A percentile compares a stretch with the other conserved stretches of the same genome.
These are phyloP conservation scores for Proteles cristata DNA, from an alignment of 2,113 vertebrate genomes.

Conservation along the genomic window DNA sequence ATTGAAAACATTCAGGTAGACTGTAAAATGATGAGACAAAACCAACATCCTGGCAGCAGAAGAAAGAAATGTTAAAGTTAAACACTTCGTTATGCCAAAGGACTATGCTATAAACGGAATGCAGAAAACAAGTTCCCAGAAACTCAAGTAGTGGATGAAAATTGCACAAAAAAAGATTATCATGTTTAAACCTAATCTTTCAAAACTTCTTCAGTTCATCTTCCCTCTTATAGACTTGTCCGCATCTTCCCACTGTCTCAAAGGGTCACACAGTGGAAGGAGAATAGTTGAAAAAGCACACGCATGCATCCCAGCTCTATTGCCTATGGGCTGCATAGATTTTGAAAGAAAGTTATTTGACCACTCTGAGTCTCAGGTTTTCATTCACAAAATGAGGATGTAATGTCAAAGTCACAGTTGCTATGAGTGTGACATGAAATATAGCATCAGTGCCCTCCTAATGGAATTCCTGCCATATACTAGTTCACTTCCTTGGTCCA, in stretches of 20 bases:
- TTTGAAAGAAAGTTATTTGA: not conserved
- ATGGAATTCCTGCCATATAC: not conserved
- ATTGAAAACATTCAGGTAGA: constrained; percentile 3
- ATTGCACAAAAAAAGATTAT: not conserved
- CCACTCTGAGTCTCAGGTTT: not conserved
- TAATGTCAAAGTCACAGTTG: not conserved
- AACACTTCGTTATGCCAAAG: not conserved
- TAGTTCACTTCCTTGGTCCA: not conserved
- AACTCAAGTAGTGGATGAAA: not conserved
- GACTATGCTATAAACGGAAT: not conserved
- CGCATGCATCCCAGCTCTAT: not conserved
- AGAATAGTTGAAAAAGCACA: not conserved
- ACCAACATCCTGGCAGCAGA: not conserved
- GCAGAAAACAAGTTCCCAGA: not conserved
- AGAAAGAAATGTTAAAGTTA: not conserved
- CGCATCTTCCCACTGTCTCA: not conserved
- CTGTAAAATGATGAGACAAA: not conserved
- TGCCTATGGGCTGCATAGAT: too few relatives aligned
- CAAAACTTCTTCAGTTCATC: not conserved
- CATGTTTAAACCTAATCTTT: not conserved
- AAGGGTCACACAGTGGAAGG: not conserved
- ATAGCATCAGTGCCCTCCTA: not conserved
- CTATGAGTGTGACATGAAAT: not conserved
- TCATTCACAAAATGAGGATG: not conserved
- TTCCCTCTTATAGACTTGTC: not conserved